Evolutionary conservation across 2,113 vertebrate genomes (phyloP).

Genomic region (human (Homo sapiens)): DNA sequence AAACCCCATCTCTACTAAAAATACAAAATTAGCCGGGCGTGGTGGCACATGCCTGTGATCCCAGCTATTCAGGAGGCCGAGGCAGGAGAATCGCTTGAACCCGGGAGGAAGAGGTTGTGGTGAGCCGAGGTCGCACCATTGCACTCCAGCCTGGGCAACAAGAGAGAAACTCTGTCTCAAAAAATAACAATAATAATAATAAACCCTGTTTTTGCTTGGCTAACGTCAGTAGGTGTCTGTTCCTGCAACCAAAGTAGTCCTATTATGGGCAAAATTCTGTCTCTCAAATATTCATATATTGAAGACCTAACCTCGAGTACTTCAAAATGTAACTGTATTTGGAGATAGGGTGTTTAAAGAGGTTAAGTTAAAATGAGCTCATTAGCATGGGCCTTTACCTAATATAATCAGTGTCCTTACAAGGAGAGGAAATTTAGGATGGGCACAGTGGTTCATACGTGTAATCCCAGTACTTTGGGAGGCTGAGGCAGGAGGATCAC

Average conservation of each 20-base stretch:
- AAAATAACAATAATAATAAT: no score
- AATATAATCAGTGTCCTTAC: background rate
- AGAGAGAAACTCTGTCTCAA: no score
- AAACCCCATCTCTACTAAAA: no score
- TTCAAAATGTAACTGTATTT: background rate
- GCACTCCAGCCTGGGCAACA: no score
- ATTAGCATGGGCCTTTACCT: background rate
- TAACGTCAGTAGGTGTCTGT: background rate
- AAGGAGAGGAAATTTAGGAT: background rate
- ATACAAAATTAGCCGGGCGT: no score
- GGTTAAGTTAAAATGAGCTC: background rate
- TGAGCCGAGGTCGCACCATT: no score
- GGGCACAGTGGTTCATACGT: no score
- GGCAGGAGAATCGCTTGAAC: no score
- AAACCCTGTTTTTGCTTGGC: background rate
- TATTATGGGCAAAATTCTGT: background rate
- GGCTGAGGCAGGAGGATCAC: no score
- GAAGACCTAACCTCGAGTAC: background rate
- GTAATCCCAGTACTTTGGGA: no score
- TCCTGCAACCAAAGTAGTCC: background rate
- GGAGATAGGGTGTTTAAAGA: background rate
- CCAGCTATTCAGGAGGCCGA: no score
- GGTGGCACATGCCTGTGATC: no score
- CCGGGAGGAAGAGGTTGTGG: accelerated
- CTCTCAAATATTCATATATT: background rate